A percentile compares a stretch with the other conserved stretches of the same genome.
phyloP scores from a whole-genome alignment of 2,888 invertebrate species.

The Corbicula japonica region DNA sequence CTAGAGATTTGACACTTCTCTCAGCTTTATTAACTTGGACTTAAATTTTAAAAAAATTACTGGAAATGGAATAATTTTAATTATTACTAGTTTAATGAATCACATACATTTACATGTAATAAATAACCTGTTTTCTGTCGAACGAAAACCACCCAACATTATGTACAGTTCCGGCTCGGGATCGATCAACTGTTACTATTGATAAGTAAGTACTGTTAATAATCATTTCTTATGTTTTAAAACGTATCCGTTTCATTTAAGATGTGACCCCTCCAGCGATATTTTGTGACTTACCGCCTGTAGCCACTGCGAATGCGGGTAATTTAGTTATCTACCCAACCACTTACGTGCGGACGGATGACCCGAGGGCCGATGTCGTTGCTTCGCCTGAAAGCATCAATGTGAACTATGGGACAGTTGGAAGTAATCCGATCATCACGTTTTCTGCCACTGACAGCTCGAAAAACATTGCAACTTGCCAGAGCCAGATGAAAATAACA shows the following conservation, averaged over 20 bases:
- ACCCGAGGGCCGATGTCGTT: constrained; percentile 21
- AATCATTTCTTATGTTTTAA: too few relatives aligned
- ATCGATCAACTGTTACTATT: too few relatives aligned
- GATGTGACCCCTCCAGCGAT: constrained; percentile 55
- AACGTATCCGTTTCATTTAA: constrained; percentile 30
- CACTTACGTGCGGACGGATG: constrained; percentile 28
- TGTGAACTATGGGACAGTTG: constrained; percentile 51
- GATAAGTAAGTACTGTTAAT: too few relatives aligned
- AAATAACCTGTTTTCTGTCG: too few relatives aligned
- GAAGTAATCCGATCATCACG: constrained; percentile 62
- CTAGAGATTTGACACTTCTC: too few relatives aligned
- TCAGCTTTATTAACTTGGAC: too few relatives aligned
- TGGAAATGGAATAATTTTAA: too few relatives aligned
- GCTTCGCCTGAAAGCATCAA: constrained; percentile 34
- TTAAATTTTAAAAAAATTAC: too few relatives aligned
- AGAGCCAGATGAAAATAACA: constrained; percentile 72
- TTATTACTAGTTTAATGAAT: too few relatives aligned
- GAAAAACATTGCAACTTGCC: constrained; percentile 68
- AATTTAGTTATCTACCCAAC: constrained; percentile 17
- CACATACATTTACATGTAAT: too few relatives aligned
- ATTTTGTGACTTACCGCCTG: constrained; percentile 31
- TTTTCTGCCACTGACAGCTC: constrained; percentile 68
- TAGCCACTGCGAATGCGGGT: constrained; percentile 24
- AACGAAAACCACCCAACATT: too few relatives aligned
- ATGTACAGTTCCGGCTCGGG: too few relatives aligned